Conservation (phyloP, 2,888 invertebrate species). For the Brachynemurus nebulosus region DNA sequence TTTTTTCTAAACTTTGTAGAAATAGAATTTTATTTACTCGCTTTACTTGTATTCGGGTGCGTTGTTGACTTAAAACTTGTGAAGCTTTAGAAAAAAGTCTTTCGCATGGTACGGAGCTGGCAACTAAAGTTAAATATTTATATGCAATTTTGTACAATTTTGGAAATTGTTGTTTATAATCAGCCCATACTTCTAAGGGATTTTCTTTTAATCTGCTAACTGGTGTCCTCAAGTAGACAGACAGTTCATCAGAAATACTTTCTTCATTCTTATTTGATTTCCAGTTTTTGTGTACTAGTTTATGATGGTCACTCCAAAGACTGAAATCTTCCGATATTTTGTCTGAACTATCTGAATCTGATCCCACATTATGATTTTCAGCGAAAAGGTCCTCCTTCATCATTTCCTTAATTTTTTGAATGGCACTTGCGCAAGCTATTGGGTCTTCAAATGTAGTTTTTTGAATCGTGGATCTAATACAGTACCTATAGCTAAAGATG, state of each 20-base stretch:
- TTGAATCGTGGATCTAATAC: conserved; percentile 23
- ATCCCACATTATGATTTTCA: conserved; percentile 2
- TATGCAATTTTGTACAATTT: conserved; percentile 10
- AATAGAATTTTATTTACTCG: conserved; percentile 12
- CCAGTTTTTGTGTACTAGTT: conserved; percentile 11
- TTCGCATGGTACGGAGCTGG: conserved; percentile 16
- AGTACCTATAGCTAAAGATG: conserved; percentile 20
- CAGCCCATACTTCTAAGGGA: conserved; percentile 14
- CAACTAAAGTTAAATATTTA: conserved; percentile 12
- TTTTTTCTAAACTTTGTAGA: not conserved
- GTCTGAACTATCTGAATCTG: conserved; percentile 4
- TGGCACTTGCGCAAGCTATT: conserved; percentile 15
- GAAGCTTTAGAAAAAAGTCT: conserved; percentile 14
- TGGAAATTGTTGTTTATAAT: conserved; percentile 13
- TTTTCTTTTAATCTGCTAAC: conserved; percentile 14
- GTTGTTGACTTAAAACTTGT: conserved; percentile 11
- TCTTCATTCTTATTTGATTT: conserved; percentile 10
- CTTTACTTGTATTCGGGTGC: conserved; percentile 13
- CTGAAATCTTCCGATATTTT: conserved; percentile 8
- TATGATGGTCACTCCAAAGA: conserved; percentile 14
- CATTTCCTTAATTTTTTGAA: conserved; percentile 7
- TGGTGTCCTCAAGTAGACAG: conserved; percentile 11
- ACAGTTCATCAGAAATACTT: conserved; percentile 14
- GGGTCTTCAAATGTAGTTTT: conserved; percentile 19
- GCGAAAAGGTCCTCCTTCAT: not conserved